Base-by-base conservation (phyloP, 2,888 invertebrate genomes). In the Microplitis manilae region DNA sequence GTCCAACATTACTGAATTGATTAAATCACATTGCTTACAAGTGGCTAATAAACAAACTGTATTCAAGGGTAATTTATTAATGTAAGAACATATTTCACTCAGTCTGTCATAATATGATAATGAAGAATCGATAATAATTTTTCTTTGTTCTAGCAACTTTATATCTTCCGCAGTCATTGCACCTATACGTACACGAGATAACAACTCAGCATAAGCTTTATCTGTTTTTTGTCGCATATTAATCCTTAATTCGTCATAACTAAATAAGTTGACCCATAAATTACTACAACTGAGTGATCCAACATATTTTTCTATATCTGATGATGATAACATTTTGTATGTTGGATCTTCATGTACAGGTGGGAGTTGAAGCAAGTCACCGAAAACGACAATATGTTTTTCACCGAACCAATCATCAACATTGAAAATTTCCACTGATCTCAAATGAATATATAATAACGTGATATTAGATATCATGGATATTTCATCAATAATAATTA, bases 11-110 rank as follows among this genome's bases (percentile, higher is more conserved):
- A 81, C 83, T 70, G 70, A 72, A 79, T 87, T 88, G 7, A 87
- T 76, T 73, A 80, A 79, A 68, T 83, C 72, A 81, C 86, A 87
- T 81, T 85, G 81, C 50, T 85, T 73, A 79, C 82, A 79, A 6
- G 85, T 86, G 7, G 86, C 83, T 30, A 87, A 77, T 74, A 86
- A 82, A 73, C 84, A 86, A 77, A 87, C 81, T 15, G 85, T 80
- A 80, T 84, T 82, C 30, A 73, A 39, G 17, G 85, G 82, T 73
- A 86, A 80, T 15, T 76, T 70, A 38, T 75, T 75, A 5, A 84
- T 81, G 60, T 79, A 80, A 73, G 82, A 61, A 61, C 81, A 82
- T 67, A 84, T 80, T 74, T 84, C 79, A 40, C 64, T 8, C 41
- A 83, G 77, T 75, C 80, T 80, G 20, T 75, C 75, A 60, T 69